A percentile compares a stretch with the other conserved stretches of the same genome.
phyloP scores from a whole-genome alignment of 2,797 vertebrate species.

The Sebastes diaconus region DNA sequence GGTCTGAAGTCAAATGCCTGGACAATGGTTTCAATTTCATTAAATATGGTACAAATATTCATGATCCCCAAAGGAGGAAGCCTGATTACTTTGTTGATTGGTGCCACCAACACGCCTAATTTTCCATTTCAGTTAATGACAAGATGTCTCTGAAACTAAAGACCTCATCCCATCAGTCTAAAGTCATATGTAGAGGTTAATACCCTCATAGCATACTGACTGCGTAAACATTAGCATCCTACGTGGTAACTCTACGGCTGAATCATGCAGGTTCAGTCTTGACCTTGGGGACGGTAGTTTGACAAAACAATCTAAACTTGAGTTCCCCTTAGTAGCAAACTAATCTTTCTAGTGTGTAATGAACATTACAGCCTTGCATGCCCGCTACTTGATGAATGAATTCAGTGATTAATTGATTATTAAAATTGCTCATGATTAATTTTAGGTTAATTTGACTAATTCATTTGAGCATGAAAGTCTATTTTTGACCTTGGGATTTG shows the following conservation, averaged over 20 bases:
- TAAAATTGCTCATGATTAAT: constrained; percentile 9
- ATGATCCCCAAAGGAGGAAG: too few relatives aligned
- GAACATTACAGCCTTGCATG: not conserved
- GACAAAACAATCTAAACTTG: not conserved
- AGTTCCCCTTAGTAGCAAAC: not conserved
- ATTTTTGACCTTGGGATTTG: constrained; percentile 21
- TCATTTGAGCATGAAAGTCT: not conserved
- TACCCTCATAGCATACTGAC: not conserved
- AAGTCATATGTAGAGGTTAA: not conserved
- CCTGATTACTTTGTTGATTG: too few relatives aligned
- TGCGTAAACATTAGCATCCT: not conserved
- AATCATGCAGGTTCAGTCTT: not conserved
- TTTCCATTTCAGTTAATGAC: too few relatives aligned
- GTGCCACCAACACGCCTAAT: too few relatives aligned
- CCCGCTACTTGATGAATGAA: constrained; percentile 16
- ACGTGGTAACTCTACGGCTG: not conserved
- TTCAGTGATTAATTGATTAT: constrained; percentile 4
- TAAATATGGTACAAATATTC: too few relatives aligned
- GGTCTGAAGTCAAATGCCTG: not conserved
- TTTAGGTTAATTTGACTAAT: constrained; percentile 13
- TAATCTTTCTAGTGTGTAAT: not conserved
- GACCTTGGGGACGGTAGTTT: not conserved
- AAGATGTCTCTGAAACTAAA: too few relatives aligned
- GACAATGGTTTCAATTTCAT: not conserved
- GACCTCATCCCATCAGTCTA: not conserved